Evolutionary conservation across 2,113 vertebrate genomes (phyloP), one percentile per base, ranked within the genome.

Genomic region (Esox niger): DNA sequence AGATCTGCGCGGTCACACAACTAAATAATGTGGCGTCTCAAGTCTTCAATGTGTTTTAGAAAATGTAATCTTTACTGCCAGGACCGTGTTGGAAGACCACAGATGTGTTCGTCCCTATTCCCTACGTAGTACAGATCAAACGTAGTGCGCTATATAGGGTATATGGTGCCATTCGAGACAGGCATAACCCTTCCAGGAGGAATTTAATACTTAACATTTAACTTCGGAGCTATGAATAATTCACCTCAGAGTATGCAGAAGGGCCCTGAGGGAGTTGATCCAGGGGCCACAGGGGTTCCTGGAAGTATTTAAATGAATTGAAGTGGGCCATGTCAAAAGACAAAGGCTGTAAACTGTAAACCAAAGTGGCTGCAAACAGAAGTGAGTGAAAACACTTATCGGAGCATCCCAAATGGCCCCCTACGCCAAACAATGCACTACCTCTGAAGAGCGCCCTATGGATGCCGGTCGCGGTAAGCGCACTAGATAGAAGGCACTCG

Each of bases 221-320:
- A 70, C 67, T 21, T n/a, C 47, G 75, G 76, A 63, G 71, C 73
- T 57, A 81, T 81, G 58, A 84, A 84, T 85, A 68, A 81, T 70
- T 73, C 21, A 77, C 30, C 2, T n/a, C 9, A 20, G 1, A 54
- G 38, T 57, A 33, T 59, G 62, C 68, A 54, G 56, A 68, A 62
- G 43, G 49, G 56, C 26, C 61, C 30, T 31, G 17, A 1, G 31
- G 43, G 32, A 71, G 20, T n/a, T 49, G 20, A 31, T 31, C 10
- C 49, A 61, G 30, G 43, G 30, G 52, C 46, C 33, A 23, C 5
- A 21, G 49, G 69, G 43, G 52, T 62, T 67, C 35, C 23, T 56
- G 66, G 32, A 54, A 71, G 62, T 55, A 56, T 74, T 79, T 63
- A 60, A 62, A 67, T 46, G 46, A 65, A 61, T 56, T 17, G 32